A percentile compares a stretch with the other conserved stretches of the same genome.
Evolutionary conservation across 2,888 invertebrate species (phyloP).

Genomic region (Meta bourneti): DNA sequence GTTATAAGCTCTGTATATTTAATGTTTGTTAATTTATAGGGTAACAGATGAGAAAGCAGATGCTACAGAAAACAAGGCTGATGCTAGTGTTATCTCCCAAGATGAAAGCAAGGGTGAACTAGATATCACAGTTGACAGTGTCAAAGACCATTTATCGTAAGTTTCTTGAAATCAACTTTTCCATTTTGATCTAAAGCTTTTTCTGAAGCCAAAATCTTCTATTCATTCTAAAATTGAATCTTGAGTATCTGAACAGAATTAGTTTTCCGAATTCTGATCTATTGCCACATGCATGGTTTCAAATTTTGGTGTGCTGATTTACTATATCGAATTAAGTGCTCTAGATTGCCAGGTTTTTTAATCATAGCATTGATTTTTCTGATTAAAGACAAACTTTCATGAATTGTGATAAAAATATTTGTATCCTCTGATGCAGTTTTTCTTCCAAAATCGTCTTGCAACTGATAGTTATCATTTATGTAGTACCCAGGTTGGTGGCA

Average conservation of each 20-base stretch:
- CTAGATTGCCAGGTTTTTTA: too few relatives aligned
- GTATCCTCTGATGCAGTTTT: too few relatives aligned
- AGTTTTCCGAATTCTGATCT: not conserved
- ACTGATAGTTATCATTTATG: too few relatives aligned
- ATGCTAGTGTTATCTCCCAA: slow-evolving; percentile 52
- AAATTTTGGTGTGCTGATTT: not conserved
- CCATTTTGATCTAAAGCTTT: not conserved
- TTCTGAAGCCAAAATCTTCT: too few relatives aligned
- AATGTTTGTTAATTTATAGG: slow-evolving; percentile 41
- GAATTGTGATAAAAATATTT: too few relatives aligned
- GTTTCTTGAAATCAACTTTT: not conserved
- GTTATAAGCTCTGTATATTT: not conserved
- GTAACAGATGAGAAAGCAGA: slow-evolving; percentile 59
- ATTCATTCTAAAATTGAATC: not conserved
- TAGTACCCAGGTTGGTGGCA: too few relatives aligned
- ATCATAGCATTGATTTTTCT: too few relatives aligned
- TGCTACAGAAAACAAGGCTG: slow-evolving; percentile 42
- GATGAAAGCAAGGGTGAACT: slow-evolving; percentile 75
- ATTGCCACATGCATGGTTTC: not conserved
- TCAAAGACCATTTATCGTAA: slow-evolving; percentile 77
- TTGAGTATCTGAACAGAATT: too few relatives aligned
- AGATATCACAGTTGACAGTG: slow-evolving; percentile 77
- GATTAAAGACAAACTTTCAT: too few relatives aligned
- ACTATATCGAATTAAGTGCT: too few relatives aligned
- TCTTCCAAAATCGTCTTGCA: too few relatives aligned